These are phyloP conservation scores for Aleiodes leptofemur DNA, from an alignment of 2,888 invertebrate genomes.

Conservation along the genomic window DNA sequence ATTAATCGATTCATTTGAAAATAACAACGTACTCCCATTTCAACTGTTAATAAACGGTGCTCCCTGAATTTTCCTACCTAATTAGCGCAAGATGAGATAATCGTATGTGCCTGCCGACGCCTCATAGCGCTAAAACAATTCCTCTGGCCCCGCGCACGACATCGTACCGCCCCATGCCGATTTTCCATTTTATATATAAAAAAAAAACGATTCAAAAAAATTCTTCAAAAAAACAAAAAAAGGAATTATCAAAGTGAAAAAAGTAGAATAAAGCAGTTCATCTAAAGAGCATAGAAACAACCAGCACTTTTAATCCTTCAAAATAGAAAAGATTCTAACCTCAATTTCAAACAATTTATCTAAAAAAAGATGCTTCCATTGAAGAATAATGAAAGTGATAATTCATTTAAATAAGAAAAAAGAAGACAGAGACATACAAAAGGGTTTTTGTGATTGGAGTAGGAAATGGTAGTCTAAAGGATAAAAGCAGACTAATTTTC, in stretches of 20 bases:
- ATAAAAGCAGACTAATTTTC: constrained; percentile 16
- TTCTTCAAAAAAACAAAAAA: no score
- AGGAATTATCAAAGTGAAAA: constrained; percentile 2
- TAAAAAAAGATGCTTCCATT: not conserved
- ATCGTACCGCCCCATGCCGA: constrained; percentile 48
- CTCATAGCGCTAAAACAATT: constrained; percentile 20
- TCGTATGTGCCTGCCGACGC: constrained; percentile 37
- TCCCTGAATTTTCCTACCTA: constrained; percentile 27
- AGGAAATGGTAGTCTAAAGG: constrained; percentile 24
- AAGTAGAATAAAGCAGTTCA: not conserved
- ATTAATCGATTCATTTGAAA: not conserved
- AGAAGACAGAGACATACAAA: constrained; percentile 14
- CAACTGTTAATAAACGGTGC: not conserved
- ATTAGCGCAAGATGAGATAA: not conserved
- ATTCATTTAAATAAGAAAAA: not conserved
- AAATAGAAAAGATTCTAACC: no score
- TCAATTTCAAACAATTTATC: no score
- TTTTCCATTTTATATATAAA: not conserved
- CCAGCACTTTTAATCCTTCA: not conserved
- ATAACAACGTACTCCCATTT: constrained; percentile 30
- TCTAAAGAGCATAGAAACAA: no score
- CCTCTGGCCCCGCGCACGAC: constrained; percentile 44
- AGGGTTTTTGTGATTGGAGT: constrained; percentile 14
- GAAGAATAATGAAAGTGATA: not conserved
- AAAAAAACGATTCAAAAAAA: not conserved